Percentiles rank a stretch among this genome's conserved stretches.
Evolutionary conservation across 2,797 vertebrate species (phyloP).

Genomic region (Bucorvus abyssinicus): DNA sequence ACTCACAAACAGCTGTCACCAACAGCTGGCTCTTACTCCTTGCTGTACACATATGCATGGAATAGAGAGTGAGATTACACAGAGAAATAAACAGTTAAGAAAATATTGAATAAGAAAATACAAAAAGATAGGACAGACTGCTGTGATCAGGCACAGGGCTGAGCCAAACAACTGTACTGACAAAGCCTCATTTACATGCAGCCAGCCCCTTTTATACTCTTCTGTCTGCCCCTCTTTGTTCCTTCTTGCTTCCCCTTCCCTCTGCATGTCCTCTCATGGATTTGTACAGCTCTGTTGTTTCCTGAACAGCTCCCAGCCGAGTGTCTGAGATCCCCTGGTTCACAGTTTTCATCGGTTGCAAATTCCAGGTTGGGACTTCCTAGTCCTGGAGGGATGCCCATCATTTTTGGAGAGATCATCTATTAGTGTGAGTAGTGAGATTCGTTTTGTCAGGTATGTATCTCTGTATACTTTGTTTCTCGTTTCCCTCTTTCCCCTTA

Average conservation of each 20-base stretch:
- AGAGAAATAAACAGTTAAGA: background rate
- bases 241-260: background rate
- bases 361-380: background rate
- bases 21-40: background rate
- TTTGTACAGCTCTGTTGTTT: background rate
- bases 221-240: background rate
- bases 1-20: background rate
- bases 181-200: background rate
- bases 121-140: background rate
- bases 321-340: background rate
- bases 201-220: background rate
- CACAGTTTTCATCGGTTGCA: background rate
- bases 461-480: background rate
- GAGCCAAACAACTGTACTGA: background rate
- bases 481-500: background rate
- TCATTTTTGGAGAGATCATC: background rate
- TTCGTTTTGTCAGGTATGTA: background rate
- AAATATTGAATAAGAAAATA: background rate
- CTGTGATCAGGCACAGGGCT: background rate
- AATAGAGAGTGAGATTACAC: background rate
- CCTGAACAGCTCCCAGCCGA: background rate
- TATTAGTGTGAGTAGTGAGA: background rate
- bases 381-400: background rate
- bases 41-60: rapidly evolving
- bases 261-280: rapidly evolving